Evolutionary conservation across 2,888 invertebrate species (phyloP), one percentile per base, ranked within the genome.

Genomic region (Drepana falcataria): DNA sequence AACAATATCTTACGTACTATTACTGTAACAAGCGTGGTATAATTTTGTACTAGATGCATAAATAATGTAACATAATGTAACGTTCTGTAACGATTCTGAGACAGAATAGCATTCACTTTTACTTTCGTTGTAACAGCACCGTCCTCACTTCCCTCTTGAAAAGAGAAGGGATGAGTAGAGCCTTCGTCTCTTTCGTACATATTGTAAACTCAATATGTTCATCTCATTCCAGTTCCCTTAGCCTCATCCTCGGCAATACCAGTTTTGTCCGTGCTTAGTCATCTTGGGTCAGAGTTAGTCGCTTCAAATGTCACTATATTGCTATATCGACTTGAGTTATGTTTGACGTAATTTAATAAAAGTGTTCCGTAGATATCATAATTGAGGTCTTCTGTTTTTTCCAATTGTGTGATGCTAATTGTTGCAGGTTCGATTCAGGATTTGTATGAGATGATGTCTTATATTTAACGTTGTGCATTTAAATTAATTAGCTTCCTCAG

Each of bases 221-320:
- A 55, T 83, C 82, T 71, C 68, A 55, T 56, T 80, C 71, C 48
- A 55, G 60, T 76, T 73, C 74, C 77, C 73, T 77, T 69, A 65
- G 65, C 66, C 73, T 77, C 77, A 75, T 81, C 77, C 67, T 75
- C 68, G 55, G 59, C 63, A 63, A 80, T 79, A 85, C 85, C 77
- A 83, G 86, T 86, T 84, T 75, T 68, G 75, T 75, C 76, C 68
- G 69, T 71, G 85, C 85, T 84, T 82, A 83, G 85, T 88, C 87
- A 87, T 79, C 77, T 72, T 65, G 70, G 81, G 81, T 83, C 81
- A 81, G 73, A 75, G 81, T 83, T 83, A 79, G 79, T 76, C 66
- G 75, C 75, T 79, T 75, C 64, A 83, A 85, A 86, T 85, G 83
- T 82, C 85, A 85, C 67, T 71, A 51, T 41, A 51, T 51, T 40